A percentile compares a stretch with the other conserved stretches of the same genome.
Conservation (phyloP, 2,113 vertebrate species). For the Charina bottae region DNA sequence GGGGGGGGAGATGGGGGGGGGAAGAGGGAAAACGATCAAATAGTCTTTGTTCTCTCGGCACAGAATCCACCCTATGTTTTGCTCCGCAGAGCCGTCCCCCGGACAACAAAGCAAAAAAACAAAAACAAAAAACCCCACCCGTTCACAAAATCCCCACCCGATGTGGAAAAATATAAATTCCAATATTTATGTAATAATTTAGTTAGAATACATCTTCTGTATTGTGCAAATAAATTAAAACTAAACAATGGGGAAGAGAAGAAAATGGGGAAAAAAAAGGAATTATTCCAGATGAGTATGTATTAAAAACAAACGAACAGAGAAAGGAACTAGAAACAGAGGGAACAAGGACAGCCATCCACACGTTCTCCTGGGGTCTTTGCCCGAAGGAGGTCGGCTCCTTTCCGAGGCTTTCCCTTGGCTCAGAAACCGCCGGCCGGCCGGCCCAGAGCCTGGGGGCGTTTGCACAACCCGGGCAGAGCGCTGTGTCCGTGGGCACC, state of each 20-base stretch:
- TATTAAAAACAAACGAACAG: conserved; percentile 16
- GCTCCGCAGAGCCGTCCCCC: conserved; percentile 10
- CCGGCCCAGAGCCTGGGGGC: background rate
- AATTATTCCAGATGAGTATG: conserved; percentile 73
- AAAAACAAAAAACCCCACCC: conserved; percentile 43
- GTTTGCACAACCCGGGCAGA: background rate
- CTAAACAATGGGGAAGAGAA: conserved; percentile 47
- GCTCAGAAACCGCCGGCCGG: no score
- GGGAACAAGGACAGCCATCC: background rate
- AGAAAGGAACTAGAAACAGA: background rate
- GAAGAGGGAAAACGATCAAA: conserved; percentile 16
- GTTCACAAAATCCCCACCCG: conserved; percentile 58
- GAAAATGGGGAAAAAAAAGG: conserved; percentile 58
- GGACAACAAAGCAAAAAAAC: conserved; percentile 64
- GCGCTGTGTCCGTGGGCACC: background rate
- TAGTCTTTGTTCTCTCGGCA: conserved; percentile 41
- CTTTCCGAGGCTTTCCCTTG: background rate
- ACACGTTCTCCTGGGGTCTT: no score
- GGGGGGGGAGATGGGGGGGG: background rate
- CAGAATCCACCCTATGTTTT: conserved; percentile 36
- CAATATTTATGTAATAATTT: conserved; percentile 81
- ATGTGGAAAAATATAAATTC: conserved; percentile 82
- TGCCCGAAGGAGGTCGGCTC: background rate
- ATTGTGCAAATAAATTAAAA: conserved; percentile 87
- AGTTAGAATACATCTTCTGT: conserved; percentile 83